These are phyloP conservation scores for Clarias pachynema DNA, from an alignment of 2,797 vertebrate species.

Conservation along the genomic window DNA sequence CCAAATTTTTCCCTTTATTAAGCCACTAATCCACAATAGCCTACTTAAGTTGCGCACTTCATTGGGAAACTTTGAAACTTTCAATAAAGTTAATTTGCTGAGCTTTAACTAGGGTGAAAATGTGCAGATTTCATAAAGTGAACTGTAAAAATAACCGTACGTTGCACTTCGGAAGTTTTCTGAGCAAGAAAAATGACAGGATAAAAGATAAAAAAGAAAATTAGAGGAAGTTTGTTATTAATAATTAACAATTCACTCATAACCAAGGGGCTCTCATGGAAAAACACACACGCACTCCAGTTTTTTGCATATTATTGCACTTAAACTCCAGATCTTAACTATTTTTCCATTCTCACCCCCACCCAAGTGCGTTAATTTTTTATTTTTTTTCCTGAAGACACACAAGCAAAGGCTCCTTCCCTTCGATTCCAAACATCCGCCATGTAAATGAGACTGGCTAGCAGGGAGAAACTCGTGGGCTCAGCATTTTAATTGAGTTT, in stretches of 20 bases:
- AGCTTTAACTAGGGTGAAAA: constrained; percentile 36
- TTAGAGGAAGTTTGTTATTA: constrained; percentile 55
- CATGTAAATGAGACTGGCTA: constrained; percentile 62
- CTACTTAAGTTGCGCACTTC: constrained; percentile 31
- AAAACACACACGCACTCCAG: constrained; percentile 51
- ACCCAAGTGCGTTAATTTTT: constrained; percentile 4
- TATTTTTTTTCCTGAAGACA: constrained; percentile 52
- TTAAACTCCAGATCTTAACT: constrained; percentile 60
- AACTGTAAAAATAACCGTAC: constrained; percentile 52
- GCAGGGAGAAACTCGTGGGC: constrained; percentile 60
- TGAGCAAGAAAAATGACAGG: constrained; percentile 51
- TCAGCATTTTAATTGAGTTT: constrained; percentile 62
- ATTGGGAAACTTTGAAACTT: constrained; percentile 43
- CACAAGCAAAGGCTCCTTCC: constrained; percentile 50
- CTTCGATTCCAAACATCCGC: constrained; percentile 59
- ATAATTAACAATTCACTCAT: constrained; percentile 59
- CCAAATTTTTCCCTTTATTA: constrained; percentile 33
- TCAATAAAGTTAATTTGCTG: constrained; percentile 48
- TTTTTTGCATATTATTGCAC: constrained; percentile 66
- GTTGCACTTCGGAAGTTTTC: constrained; percentile 55
- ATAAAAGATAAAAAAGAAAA: constrained; percentile 55
- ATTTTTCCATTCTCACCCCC: constrained; percentile 64
- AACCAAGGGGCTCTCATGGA: constrained; percentile 47
- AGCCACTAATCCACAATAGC: constrained; percentile 43
- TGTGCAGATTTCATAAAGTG: constrained; percentile 38